Evolutionary conservation across 2,888 invertebrate species (phyloP), one percentile per base, ranked within the genome.

Genomic region (Thalpophila matura): DNA sequence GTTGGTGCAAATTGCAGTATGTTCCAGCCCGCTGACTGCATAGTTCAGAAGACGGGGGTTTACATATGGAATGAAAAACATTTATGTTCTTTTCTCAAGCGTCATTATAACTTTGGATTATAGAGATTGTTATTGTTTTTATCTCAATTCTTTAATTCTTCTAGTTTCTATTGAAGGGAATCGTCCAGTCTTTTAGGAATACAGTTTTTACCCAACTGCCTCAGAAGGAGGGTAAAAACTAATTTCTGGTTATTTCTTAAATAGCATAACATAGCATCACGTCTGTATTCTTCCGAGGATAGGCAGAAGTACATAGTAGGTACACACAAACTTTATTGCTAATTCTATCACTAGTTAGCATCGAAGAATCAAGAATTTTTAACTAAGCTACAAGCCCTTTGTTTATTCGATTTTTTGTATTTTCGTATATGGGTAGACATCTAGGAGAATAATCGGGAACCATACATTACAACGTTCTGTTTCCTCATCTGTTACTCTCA

Each of bases 41-140:
- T 51, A 63, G 53, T 40, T 54, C 31, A 42, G 70, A 79, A 76
- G 80, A 77, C 72, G 70, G 76, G 78, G 65, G 67, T n/a, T n/a
- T n/a, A n/a, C n/a, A n/a, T 57, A 47, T 31, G 40, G 46, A 51
- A 62, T 66, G 53, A 60, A 77, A 77, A 78, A 79, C 72, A 67
- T 24, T 60, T 24, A 63, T 58, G 59, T 54, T 67, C 79, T 83
- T 80, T 80, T 82, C 79, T 79, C 68, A 80, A 75, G 82, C 82
- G 75, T 82, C 77, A 85, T 80, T 66, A 33, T 16, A 29, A 40
- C 4, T 16, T 31, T 12, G n/a, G 20, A 1, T 26, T 14, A 9
- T 24, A 10, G 14, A 53, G 2, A 45, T 33, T 35, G 4, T 7
- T n/a, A n/a, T n/a, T 26, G 4, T 24, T 14, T 22, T 18, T 20